Percentiles rank a stretch among this genome's conserved stretches.
Conservation (phyloP, 2,888 invertebrate genomes). For the Ditylenchus weischeri region DNA sequence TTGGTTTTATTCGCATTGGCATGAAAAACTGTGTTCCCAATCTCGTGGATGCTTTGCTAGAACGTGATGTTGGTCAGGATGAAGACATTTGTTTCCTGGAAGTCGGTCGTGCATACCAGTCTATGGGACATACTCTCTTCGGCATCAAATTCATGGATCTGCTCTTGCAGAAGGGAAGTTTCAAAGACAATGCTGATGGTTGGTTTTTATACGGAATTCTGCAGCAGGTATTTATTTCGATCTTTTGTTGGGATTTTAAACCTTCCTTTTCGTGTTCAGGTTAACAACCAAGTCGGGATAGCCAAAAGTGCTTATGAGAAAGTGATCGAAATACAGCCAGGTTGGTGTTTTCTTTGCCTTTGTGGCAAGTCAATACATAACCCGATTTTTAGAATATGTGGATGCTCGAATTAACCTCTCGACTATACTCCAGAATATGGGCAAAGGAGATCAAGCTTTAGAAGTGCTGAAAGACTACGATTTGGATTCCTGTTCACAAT, state of each 20-base stretch:
- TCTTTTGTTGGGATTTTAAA: too few species aligned
- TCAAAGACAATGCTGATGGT: conserved; percentile 32
- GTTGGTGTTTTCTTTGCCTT: too few species aligned
- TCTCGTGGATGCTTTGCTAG: conserved; percentile 32
- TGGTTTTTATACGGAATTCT: conserved; percentile 30
- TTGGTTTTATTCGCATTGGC: conserved; percentile 34
- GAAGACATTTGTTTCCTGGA: conserved; percentile 39
- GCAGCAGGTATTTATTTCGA: conserved; percentile 22
- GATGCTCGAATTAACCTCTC: conserved; percentile 53
- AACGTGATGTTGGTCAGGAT: conserved; percentile 26
- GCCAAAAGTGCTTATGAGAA: conserved; percentile 44
- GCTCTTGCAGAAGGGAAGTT: conserved; percentile 24
- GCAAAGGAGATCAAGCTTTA: conserved; percentile 46
- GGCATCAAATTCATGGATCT: conserved; percentile 26
- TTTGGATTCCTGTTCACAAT: conserved; percentile 45
- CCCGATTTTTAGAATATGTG: conserved; percentile 33
- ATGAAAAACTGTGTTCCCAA: conserved; percentile 22
- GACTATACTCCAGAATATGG: conserved; percentile 45
- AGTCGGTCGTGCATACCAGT: conserved; percentile 37
- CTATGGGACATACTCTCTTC: conserved; percentile 19
- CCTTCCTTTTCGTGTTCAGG: conserved; percentile 18
- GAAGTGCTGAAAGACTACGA: conserved; percentile 47
- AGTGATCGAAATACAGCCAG: conserved; percentile 39
- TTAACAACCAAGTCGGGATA: conserved; percentile 30
- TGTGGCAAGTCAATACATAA: too few species aligned